A percentile compares a stretch with the other conserved stretches of the same genome.
phyloP scores from a whole-genome alignment of 2,888 invertebrate genomes.

The Tetramorium bicarinatum region DNA sequence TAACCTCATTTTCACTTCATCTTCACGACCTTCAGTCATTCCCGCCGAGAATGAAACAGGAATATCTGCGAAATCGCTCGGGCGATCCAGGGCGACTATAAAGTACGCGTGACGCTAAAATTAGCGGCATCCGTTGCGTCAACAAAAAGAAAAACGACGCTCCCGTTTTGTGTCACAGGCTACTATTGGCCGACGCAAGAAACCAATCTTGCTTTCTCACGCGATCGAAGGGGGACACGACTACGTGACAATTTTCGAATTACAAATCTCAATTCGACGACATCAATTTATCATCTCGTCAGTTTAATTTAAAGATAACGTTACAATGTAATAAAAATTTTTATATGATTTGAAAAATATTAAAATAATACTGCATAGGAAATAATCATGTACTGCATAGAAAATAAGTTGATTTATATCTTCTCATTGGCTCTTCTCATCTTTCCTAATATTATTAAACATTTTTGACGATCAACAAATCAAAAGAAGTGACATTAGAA shows the following conservation, averaged over 20 bases:
- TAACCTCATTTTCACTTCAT: conserved; percentile 55
- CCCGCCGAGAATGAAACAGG: conserved; percentile 72
- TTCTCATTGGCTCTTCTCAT: not conserved
- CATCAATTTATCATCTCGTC: not conserved
- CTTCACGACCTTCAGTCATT: conserved; percentile 70
- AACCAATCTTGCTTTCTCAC: conserved; percentile 68
- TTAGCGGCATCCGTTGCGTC: conserved; percentile 77
- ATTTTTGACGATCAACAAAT: not conserved
- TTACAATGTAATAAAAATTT: not conserved
- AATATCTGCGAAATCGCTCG: conserved; percentile 72
- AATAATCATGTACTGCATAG: not conserved
- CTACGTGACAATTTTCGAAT: conserved; percentile 48
- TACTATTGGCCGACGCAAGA: conserved; percentile 73
- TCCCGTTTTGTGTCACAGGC: conserved; percentile 71
- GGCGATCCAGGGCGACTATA: conserved; percentile 76
- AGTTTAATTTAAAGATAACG: not conserved
- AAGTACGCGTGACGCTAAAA: conserved; percentile 76
- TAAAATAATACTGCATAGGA: not conserved
- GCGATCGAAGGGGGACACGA: conserved; percentile 52
- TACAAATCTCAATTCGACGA: conserved; percentile 22
- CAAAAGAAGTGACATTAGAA: not conserved
- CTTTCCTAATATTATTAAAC: not conserved
- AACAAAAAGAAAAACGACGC: conserved; percentile 80
- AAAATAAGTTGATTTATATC: not conserved
- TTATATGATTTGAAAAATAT: not conserved